Evolutionary conservation across 2,113 vertebrate genomes (phyloP).

Genomic region (Platysteira castanea): DNA sequence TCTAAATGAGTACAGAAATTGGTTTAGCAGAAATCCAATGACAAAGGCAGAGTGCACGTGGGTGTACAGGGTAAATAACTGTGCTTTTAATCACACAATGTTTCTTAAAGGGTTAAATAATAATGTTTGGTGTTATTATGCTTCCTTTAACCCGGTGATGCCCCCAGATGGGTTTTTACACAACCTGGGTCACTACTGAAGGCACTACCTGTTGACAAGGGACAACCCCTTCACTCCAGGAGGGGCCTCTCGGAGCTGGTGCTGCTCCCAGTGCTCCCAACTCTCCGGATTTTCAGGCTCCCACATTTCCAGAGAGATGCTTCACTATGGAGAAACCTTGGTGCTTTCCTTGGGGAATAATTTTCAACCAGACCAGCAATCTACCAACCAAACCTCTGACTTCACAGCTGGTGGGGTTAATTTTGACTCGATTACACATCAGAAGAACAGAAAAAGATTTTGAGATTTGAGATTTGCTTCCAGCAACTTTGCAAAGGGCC

Average conservation of each 20-base stretch:
- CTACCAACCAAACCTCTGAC: neutral
- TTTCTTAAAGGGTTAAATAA: conserved; percentile 27
- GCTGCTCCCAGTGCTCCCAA: neutral
- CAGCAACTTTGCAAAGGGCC: neutral
- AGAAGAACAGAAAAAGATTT: neutral
- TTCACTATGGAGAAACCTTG: neutral
- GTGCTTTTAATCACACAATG: neutral
- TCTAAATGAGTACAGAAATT: neutral
- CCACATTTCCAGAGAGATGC: neutral
- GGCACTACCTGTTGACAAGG: neutral
- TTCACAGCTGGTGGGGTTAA: neutral
- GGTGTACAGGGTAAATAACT: conserved; percentile 3
- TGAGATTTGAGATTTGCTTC: neutral
- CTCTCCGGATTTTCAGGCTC: neutral
- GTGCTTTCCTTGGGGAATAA: neutral
- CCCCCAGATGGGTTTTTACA: conserved; percentile 8
- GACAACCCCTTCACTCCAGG: neutral
- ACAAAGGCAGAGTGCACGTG: neutral
- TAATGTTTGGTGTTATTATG: conserved; percentile 10
- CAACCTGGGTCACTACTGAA: neutral
- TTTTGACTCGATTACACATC: neutral
- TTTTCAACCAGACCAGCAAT: neutral
- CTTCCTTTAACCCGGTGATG: conserved; percentile 15
- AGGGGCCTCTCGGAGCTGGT: neutral
- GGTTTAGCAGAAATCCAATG: neutral